A percentile compares a stretch with the other conserved stretches of the same genome.
These are phyloP conservation scores for Tortrix viridana DNA, from an alignment of 2,888 invertebrate species.

Conservation along the genomic window DNA sequence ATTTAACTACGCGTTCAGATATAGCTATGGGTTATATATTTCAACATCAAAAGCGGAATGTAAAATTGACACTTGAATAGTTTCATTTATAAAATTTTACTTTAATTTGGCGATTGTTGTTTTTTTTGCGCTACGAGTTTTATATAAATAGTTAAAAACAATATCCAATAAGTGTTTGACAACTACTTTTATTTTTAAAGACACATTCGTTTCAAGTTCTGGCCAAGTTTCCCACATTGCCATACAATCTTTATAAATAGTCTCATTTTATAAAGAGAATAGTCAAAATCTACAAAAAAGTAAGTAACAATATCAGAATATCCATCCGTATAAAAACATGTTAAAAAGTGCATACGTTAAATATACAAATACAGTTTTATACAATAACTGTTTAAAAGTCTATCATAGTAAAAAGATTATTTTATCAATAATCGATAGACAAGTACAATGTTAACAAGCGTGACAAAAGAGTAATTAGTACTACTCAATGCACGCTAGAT, in stretches of 20 bases:
- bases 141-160: conserved; percentile 34
- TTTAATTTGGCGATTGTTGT: conserved; percentile 19
- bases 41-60: conserved; percentile 76
- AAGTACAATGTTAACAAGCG: conserved; percentile 38
- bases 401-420: conserved; percentile 28
- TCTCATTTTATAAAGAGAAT: conserved; percentile 27
- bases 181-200: conserved; percentile 14
- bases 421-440: conserved; percentile 35
- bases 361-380: conserved; percentile 34
- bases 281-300: conserved; percentile 27
- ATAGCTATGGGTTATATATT: conserved; percentile 51
- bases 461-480: conserved; percentile 40
- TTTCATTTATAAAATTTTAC: conserved; percentile 31
- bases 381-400: conserved; percentile 27
- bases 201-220: conserved; percentile 12
- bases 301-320: conserved; percentile 33
- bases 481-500: conserved; percentile 43
- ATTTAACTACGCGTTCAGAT: conserved; percentile 40
- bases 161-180: conserved; percentile 20
- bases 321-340: conserved; percentile 35
- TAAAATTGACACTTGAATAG: conserved; percentile 56
- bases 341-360: conserved; percentile 34
- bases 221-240: conserved; percentile 24
- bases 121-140: conserved; percentile 33
- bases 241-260: conserved; percentile 33